Conservation (phyloP, 1,140 invertebrate genomes). For the Drosophila carrolli region DNA sequence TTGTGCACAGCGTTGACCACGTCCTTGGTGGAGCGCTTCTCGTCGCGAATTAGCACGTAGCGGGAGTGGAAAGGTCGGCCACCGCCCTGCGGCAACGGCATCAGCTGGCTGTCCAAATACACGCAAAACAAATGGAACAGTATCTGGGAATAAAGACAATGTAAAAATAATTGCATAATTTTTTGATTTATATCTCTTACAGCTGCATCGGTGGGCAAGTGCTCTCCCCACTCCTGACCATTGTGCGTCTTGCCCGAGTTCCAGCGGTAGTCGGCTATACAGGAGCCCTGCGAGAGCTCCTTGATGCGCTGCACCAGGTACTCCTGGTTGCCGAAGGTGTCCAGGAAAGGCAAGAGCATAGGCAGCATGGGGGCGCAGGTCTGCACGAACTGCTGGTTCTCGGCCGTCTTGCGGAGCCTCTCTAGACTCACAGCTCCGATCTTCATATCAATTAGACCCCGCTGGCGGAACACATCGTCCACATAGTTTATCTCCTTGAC, state of each 20-base stretch:
- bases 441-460: constrained; percentile 89
- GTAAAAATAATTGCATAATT: background rate
- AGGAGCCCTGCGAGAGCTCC: constrained; percentile 91
- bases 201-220: constrained; percentile 91
- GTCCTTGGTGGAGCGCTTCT: constrained; percentile 85
- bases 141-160: constrained; percentile 85
- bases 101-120: constrained; percentile 92
- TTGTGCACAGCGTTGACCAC: constrained; percentile 75
- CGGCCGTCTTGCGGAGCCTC: constrained; percentile 89
- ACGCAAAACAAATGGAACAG: constrained; percentile 93
- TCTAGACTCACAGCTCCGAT: constrained; percentile 90
- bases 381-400: constrained; percentile 86
- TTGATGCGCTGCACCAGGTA: constrained; percentile 91
- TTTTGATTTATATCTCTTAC: constrained; percentile 85
- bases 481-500: constrained; percentile 89
- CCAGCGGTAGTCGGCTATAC: constrained; percentile 93
- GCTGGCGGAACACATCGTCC: constrained; percentile 88
- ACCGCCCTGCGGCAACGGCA: constrained; percentile 91
- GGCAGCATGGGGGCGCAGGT: constrained; percentile 89
- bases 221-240: constrained; percentile 91
- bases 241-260: constrained; percentile 90
- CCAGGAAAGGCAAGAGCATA: constrained; percentile 90
- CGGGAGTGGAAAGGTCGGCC: constrained; percentile 90
- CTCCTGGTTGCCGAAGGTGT: constrained; percentile 92
- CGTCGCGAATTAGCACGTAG: constrained; percentile 76